Base-by-base conservation (phyloP, 2,113 vertebrate species). In the Marmota flaviventris region DNA sequence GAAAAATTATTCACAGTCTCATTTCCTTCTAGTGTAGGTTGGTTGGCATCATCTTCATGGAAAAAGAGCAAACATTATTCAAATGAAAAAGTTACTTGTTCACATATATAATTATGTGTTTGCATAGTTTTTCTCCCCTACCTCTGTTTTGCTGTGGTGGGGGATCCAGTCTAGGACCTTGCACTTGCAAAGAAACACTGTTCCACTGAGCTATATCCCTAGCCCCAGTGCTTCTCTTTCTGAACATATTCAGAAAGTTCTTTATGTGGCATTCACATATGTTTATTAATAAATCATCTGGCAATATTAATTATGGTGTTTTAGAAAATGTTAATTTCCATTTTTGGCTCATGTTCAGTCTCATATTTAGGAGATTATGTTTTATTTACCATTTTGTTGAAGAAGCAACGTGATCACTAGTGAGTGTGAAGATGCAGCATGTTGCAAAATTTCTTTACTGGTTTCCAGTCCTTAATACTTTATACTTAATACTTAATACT, bases 21-120 rank as follows among this genome's bases (percentile, higher is more conserved):
- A 84, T 73, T 32, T 29, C n/a, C 45, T 93, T 86, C 51, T 22
- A 79, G 1, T 78, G 77, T 88, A 73, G 34, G 22, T 82, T 96
- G 85, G n/a, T 95, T 97, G 77, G 11, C 34, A 39, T 94, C 56
- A 53, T 95, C 78, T 95, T 96, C 76, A 79, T 92, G 67, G 16
- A 25, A 48, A 82, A 92, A 76, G 45, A 48, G 56, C 69, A 32
- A 89, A 24, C 39, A 61, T 82, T 73, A 84, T 91, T 87, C 75
- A 89, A 3, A 76, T 85, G 39, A 79, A 77, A 96, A 77, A 96
- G 39, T 94, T 96, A 83, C 34, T 81, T 86, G 34, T 61, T 94
- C 39, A 83, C 22, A 91, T 91, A 82, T 2, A 27, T 63, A 51
- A 70, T 75, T 32, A 61, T 91, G 11, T n/a, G 81, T 90, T 94